phyloP scores from a whole-genome alignment of 2,113 vertebrate genomes.

The Rutilus rutilus region DNA sequence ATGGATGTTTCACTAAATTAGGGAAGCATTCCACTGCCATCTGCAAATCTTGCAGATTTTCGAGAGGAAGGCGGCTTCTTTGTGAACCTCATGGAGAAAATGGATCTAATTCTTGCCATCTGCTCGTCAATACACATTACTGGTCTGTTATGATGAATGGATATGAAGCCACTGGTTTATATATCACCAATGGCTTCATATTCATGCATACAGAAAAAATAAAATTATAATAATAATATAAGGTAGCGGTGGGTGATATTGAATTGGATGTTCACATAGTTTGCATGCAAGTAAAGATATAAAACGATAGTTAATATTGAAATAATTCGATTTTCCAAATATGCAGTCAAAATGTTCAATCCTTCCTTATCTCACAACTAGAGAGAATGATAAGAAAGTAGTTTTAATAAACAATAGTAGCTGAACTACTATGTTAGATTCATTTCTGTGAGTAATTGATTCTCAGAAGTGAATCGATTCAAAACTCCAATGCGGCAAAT shows the following conservation, averaged over 20 bases:
- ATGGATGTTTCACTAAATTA: neutral
- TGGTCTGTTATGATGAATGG: neutral
- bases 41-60: slow-evolving; percentile 13
- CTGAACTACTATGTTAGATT: no score
- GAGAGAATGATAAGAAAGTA: neutral
- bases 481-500: neutral
- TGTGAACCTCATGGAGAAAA: neutral
- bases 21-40: neutral
- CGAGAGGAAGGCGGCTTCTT: neutral
- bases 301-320: neutral
- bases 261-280: neutral
- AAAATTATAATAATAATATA: no score
- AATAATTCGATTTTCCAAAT: neutral
- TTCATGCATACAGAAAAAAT: neutral
- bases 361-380: neutral
- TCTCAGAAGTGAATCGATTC: neutral
- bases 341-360: no score
- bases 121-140: slow-evolving; percentile 23
- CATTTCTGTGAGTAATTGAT: neutral
- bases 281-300: neutral
- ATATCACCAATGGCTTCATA: neutral
- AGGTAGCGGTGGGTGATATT: neutral
- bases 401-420: neutral
- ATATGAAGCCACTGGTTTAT: neutral
- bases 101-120: slow-evolving; percentile 1